These are phyloP conservation scores for Cinara cedri DNA, from an alignment of 2,888 invertebrate species.

Conservation along the genomic window DNA sequence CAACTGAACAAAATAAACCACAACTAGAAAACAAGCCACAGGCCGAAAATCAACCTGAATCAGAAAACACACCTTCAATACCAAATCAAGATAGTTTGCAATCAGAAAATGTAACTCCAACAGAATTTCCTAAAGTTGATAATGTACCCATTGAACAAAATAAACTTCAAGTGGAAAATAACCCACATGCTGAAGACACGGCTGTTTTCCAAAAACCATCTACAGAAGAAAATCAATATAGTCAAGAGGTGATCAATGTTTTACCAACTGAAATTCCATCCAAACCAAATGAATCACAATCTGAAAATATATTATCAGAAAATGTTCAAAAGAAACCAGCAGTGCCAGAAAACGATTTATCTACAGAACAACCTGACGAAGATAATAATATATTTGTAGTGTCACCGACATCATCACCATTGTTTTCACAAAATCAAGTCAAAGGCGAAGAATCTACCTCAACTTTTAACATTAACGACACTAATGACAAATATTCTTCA, in stretches of 20 bases:
- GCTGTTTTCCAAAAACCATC: not conserved
- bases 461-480: not conserved
- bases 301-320: conserved; percentile 3
- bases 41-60: not conserved
- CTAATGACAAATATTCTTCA: not conserved
- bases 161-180: not conserved
- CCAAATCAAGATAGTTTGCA: not conserved
- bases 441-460: conserved; percentile 12
- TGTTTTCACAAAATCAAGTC: conserved; percentile 37
- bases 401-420: conserved; percentile 5
- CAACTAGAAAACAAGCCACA: not conserved
- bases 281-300: not conserved
- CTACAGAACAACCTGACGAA: conserved; percentile 33
- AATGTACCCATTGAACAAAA: not conserved
- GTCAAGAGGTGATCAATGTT: not conserved
- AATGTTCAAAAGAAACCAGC: not conserved
- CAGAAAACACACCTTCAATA: not conserved
- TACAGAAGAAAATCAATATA: not conserved
- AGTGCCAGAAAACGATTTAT: conserved; percentile 2
- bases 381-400: conserved; percentile 31
- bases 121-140: not conserved
- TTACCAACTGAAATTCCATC: not conserved
- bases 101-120: not conserved
- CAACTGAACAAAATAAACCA: not conserved
- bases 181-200: not conserved